Evolutionary conservation across 2,888 invertebrate genomes (phyloP).

Genomic region (Tiliacea citrago): DNA sequence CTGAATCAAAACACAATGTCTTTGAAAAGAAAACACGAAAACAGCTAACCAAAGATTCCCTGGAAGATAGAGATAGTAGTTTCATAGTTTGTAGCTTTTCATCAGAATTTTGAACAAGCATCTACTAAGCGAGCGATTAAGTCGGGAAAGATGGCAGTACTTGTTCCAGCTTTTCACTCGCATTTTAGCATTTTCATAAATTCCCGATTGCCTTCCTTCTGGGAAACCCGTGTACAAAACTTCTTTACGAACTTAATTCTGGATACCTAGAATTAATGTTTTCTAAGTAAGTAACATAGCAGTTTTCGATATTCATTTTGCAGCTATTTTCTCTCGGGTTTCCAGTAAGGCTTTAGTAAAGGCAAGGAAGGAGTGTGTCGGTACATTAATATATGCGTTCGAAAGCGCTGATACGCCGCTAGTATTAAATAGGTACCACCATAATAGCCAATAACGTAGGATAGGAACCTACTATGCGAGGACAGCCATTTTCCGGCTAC

Average conservation of each 20-base stretch:
- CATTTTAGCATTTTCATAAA: background rate
- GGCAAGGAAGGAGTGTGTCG: background rate
- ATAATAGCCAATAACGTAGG: slow-evolving; percentile 10
- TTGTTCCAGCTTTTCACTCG: background rate
- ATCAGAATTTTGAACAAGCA: background rate
- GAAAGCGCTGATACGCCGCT: slow-evolving; percentile 8
- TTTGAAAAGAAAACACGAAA: background rate
- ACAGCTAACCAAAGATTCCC: background rate
- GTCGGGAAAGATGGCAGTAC: background rate
- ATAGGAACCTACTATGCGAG: background rate
- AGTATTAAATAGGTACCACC: slow-evolving; percentile 43
- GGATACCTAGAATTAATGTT: background rate
- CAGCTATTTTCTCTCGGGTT: slow-evolving; percentile 1
- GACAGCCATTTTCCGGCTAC: slow-evolving; percentile 6
- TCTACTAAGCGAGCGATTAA: slow-evolving; percentile 1
- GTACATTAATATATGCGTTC: background rate
- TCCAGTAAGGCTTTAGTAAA: slow-evolving; percentile 9
- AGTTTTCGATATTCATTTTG: slow-evolving; percentile 7
- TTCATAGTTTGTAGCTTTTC: background rate
- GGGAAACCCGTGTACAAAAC: background rate
- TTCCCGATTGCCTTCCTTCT: background rate
- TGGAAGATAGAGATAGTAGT: background rate
- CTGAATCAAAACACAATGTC: background rate
- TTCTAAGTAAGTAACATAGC: background rate
- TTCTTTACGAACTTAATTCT: background rate